phyloP scores from a whole-genome alignment of 2,888 invertebrate species.

The Eristalinus sepulchralis region DNA sequence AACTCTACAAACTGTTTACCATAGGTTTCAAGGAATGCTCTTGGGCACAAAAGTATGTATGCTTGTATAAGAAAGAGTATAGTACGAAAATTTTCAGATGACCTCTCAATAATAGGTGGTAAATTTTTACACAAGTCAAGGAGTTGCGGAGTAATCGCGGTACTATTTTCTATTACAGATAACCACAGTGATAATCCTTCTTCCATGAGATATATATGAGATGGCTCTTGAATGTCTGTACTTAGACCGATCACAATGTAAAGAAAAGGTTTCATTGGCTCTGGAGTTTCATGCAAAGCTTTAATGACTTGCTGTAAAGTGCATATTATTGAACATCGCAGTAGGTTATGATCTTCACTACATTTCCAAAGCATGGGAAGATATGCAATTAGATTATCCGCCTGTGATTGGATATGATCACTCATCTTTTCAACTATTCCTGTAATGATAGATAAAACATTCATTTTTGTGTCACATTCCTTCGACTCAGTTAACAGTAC shows the following conservation, averaged over 20 bases:
- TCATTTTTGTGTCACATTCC: conserved; percentile 98
- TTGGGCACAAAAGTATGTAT: conserved; percentile 90
- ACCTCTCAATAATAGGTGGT: conserved; percentile 88
- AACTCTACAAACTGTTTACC: conserved; percentile 87
- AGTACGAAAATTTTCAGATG: conserved; percentile 90
- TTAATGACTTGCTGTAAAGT: conserved; percentile 91
- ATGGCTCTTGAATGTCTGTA: conserved; percentile 89
- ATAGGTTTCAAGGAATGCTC: conserved; percentile 87
- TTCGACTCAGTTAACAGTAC: conserved; percentile 91
- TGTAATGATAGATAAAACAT: conserved; percentile 93
- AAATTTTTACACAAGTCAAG: conserved; percentile 89
- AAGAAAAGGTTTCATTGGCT: conserved; percentile 84
- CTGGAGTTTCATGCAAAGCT: conserved; percentile 84
- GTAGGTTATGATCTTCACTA: conserved; percentile 93
- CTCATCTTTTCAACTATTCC: conserved; percentile 94
- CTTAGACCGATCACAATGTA: conserved; percentile 87
- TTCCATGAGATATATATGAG: conserved; percentile 94
- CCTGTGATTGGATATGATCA: conserved; percentile 85
- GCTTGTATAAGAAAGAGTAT: conserved; percentile 91
- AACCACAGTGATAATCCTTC: conserved; percentile 96
- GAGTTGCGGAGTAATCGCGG: conserved; percentile 85
- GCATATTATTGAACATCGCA: conserved; percentile 94
- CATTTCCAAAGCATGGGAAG: conserved; percentile 94
- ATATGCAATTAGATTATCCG: conserved; percentile 88
- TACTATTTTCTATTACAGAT: conserved; percentile 89